Base-by-base conservation (phyloP, 2,888 invertebrate species). In the Synergus japonicus region DNA sequence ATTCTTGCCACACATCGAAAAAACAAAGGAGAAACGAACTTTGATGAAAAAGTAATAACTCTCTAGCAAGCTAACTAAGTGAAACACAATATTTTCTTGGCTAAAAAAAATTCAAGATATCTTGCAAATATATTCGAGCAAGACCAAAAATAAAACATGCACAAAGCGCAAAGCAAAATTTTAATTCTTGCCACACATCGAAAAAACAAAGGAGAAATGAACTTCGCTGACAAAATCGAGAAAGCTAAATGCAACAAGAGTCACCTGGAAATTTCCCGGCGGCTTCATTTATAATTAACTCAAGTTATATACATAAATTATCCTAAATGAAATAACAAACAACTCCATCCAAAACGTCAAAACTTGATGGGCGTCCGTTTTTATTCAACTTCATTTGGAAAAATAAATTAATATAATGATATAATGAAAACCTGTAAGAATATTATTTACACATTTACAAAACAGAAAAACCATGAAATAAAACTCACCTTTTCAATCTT, bases 401-500 rank as follows among this genome's bases (percentile, higher is more conserved):
- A 66, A n/a, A 65, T 15, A n/a, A 43, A 66, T 10, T n/a, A 66
- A 66, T 10, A 10, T 9, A 8, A 41, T 41, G 37, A 66, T 10
- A 10, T 9, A 8, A 41, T 41, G 37, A 43, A 65, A 41, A 8
- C 18, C 9, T 29, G n/a, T n/a, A 8, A 37, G 49, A 43, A 9
- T 37, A 15, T 49, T 29, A 37, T 15, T 29, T 37, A 73, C 29
- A 37, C 37, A 1, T 37, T 49, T 54, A 49, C 22, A 49, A 15
- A 73, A 7, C 2, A 13, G 64, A 63, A n/a, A 60, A 73, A 69
- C 4, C 12, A 29, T 22, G 29, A 69, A 79, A 65, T 37, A 63
- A 69, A 66, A 81, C 43, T 66, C 63, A 81, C 81, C 78, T 29
- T 77, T 86, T 82, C 80, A 83, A 83, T 79, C 88, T 77, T 85